These are phyloP conservation scores for Enteromius radiatus DNA, from an alignment of 2,797 vertebrate genomes.

Conservation along the genomic window DNA sequence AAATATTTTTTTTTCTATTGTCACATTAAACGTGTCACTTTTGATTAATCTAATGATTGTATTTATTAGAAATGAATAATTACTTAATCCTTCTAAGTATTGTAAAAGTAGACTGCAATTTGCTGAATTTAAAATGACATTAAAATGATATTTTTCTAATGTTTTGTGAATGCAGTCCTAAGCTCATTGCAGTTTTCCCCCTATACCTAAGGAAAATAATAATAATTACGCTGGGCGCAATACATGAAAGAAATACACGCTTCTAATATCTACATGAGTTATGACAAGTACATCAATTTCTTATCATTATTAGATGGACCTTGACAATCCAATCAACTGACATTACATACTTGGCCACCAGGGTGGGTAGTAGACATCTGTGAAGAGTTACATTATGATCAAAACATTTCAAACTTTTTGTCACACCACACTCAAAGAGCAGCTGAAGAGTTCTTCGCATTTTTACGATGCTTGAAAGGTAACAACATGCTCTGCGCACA, in stretches of 20 bases:
- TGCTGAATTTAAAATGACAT: not conserved
- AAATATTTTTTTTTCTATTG: too few species aligned
- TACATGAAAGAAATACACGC: not conserved
- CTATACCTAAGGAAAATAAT: not conserved
- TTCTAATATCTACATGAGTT: not conserved
- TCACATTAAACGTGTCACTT: not conserved
- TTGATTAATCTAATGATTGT: not conserved
- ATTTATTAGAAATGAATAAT: not conserved
- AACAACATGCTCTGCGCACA: not conserved
- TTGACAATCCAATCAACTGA: slow-evolving; percentile 37
- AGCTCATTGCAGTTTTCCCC: not conserved
- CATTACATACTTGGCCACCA: slow-evolving; percentile 38
- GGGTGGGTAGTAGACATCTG: slow-evolving; percentile 42
- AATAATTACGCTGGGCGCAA: not conserved
- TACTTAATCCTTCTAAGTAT: not conserved
- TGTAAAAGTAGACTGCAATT: not conserved
- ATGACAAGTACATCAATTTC: not conserved
- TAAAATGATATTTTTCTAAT: not conserved
- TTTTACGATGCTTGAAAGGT: not conserved
- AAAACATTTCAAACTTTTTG: slow-evolving; percentile 29
- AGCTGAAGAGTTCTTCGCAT: not conserved
- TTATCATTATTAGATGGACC: not conserved
- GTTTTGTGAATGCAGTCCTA: not conserved
- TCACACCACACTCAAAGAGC: not conserved
- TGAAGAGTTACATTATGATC: slow-evolving; percentile 6